phyloP scores from a whole-genome alignment of 2,113 vertebrate species.

The Amblyornis subalaris region DNA sequence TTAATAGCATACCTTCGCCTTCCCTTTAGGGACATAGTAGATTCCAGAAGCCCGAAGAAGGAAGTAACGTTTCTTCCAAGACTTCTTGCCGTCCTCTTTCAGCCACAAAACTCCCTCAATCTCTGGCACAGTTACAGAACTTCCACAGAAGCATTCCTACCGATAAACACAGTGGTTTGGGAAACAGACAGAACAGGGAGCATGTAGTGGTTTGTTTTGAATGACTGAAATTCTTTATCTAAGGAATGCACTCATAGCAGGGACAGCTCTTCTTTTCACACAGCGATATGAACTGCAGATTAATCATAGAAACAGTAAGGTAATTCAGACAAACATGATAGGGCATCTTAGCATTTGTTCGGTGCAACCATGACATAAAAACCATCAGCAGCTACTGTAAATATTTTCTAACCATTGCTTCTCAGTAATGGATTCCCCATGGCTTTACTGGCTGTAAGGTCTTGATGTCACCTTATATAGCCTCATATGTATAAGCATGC shows the following conservation, averaged over 20 bases:
- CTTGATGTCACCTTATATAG: neutral
- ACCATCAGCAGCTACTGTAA: neutral
- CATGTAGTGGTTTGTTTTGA: neutral
- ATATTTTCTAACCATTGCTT: neutral
- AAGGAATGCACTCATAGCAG: neutral
- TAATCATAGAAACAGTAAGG: neutral
- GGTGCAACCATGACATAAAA: neutral
- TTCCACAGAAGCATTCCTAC: conserved; percentile 96
- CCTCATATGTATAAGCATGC: neutral
- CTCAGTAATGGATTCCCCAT: neutral
- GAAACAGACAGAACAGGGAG: neutral
- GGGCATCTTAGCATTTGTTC: neutral
- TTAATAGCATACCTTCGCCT: conserved; percentile 83
- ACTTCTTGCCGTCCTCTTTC: conserved; percentile 97
- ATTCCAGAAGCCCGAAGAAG: conserved; percentile 94
- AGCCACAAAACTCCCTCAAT: conserved; percentile 97
- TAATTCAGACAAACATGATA: neutral
- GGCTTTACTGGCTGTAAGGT: neutral
- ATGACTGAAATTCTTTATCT: neutral
- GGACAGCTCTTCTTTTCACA: neutral
- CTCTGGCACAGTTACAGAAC: conserved; percentile 94
- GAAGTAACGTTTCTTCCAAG: conserved; percentile 98
- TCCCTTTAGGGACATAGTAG: conserved; percentile 97
- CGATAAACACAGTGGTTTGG: neutral
- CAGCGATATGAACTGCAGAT: neutral